These are phyloP conservation scores for Plestiodon gilberti DNA, from an alignment of 2,113 vertebrate species.

Conservation along the genomic window DNA sequence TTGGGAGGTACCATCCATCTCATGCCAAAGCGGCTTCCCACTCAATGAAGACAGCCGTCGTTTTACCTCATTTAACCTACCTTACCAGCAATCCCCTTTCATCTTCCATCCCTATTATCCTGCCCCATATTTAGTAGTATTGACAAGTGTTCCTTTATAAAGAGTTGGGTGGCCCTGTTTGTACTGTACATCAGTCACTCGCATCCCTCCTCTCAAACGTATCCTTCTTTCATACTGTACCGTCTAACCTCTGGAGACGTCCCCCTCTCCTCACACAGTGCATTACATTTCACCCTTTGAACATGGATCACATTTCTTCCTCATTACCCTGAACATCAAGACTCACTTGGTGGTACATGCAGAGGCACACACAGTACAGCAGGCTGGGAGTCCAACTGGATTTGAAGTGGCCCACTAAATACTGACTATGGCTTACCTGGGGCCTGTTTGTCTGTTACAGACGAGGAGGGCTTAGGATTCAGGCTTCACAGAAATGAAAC, in stretches of 20 bases:
- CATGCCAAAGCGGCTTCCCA: not conserved
- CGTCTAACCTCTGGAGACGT: slow-evolving; percentile 40
- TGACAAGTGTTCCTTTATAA: not conserved
- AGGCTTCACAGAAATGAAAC: slow-evolving; percentile 54
- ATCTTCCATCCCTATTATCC: not conserved
- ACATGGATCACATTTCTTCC: slow-evolving; percentile 33
- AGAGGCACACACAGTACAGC: not conserved
- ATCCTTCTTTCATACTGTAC: slow-evolving; percentile 31
- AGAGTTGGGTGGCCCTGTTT: not conserved
- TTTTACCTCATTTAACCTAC: not conserved
- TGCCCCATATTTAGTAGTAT: not conserved
- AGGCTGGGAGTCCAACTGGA: not conserved
- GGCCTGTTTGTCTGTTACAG: slow-evolving; percentile 64
- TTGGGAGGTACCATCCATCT: not conserved
- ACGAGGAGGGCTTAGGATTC: slow-evolving; percentile 53
- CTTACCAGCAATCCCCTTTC: not conserved
- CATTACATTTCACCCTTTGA: slow-evolving; percentile 42
- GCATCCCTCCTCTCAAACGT: not conserved
- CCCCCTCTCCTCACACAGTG: slow-evolving; percentile 1
- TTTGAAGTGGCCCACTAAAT: not conserved
- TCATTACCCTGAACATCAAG: slow-evolving; percentile 36
- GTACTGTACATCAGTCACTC: not conserved
- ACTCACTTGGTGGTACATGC: slow-evolving; percentile 49
- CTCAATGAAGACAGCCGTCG: not conserved
- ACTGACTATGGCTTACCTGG: slow-evolving; percentile 53